These are phyloP conservation scores for Gallinago media DNA, from an alignment of 2,113 vertebrate species.

Conservation along the genomic window DNA sequence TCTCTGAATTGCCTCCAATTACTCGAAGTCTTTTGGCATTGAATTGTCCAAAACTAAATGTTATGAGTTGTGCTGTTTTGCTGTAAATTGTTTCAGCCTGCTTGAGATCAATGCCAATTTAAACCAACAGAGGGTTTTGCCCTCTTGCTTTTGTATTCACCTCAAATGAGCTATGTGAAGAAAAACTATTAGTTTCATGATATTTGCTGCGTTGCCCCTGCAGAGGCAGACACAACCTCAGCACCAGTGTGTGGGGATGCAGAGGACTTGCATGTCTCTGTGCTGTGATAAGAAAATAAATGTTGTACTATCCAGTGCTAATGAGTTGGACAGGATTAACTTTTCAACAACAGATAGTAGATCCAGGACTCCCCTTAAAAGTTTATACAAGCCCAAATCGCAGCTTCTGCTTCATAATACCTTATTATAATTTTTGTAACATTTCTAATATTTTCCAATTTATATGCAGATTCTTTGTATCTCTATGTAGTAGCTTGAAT, in stretches of 20 bases:
- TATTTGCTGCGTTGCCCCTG: neutral
- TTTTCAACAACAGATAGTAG: neutral
- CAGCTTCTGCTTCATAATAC: neutral
- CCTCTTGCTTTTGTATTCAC: neutral
- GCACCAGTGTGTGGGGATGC: neutral
- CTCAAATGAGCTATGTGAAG: neutral
- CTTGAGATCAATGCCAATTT: conserved; percentile 24
- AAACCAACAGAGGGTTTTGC: neutral
- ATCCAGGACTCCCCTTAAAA: neutral
- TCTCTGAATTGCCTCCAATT: neutral
- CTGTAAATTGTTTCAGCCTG: neutral
- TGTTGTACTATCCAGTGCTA: neutral
- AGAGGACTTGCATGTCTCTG: neutral
- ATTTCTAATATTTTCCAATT: neutral
- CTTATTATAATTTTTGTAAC: neutral
- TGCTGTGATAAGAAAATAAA: neutral
- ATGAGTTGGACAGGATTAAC: neutral
- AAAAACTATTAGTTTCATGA: neutral
- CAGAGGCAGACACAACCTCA: neutral
- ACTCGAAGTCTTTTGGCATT: neutral
- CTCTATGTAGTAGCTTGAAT: neutral
- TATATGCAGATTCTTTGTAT: neutral
- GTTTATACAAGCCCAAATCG: neutral
- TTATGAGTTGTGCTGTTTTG: neutral
- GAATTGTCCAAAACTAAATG: neutral